Evolutionary conservation across 2,113 vertebrate species (phyloP), one percentile per base, ranked within the genome.

Genomic region (Podarcis cretensis): DNA sequence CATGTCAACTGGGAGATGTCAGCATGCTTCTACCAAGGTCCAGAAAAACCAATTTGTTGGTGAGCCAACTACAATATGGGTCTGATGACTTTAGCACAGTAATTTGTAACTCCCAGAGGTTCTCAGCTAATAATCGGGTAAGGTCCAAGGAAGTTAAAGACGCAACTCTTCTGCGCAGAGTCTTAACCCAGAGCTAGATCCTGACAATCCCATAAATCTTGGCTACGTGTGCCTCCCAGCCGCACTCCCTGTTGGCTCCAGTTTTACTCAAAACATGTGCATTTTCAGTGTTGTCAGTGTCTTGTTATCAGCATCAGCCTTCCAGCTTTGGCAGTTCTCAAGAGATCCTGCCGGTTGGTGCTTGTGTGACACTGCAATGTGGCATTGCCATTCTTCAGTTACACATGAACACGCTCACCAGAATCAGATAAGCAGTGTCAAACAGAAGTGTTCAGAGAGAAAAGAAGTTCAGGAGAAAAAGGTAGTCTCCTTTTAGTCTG

Each of bases 261-360:
- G 40, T 73, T 83, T 88, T 83, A 35, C 69, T 57, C 73, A 83
- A 83, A 88, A 83, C 81, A 83, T 77, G 81, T 89, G 73, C 87
- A 84, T 89, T 89, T 89, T 84, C 87, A 78, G 57, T 89, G 77
- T 57, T 23, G 81, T 89, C 81, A 69, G 66, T 35, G 87, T 78
- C 87, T 78, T 43, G n/a, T 89, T 89, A 89, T 89, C 87, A 84
- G 87, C 75, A 89, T 54, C 81, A 89, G 81, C 81, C 74, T 84
- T 89, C 81, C 65, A 84, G 87, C 81, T 30, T 76, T 89, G 87
- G 87, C 81, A 84, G 74, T 89, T 69, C 74, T 89, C 87, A 69
- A 88, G 81, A 89, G 87, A 84, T 89, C n/a, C 87, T 89, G 87
- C 81, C 69, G 74, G 73, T 71, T 89, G 87, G 81, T 84, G 74